Base-by-base conservation (phyloP, 1,140 invertebrate genomes). In the Drosophila kanapiae region DNA sequence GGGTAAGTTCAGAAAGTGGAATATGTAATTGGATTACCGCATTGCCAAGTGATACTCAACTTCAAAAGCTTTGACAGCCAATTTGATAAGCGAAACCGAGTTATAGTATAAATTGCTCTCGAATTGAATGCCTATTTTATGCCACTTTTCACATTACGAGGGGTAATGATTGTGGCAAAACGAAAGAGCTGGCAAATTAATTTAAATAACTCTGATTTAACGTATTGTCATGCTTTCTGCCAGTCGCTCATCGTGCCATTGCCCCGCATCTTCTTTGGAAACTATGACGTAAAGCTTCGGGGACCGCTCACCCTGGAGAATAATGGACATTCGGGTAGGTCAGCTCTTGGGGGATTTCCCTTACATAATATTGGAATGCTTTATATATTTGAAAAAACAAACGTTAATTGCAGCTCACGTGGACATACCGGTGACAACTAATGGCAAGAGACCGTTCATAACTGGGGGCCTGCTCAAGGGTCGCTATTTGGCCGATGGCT, bases 271-370 rank as follows among this genome's bases (percentile, higher is more conserved):
- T 94, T 95, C 80, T 94, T 95, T 74, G 94, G 95, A 58, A 94
- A 95, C 27, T 96, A 95, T 82, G 95, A 95, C 70, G 94, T 95
- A 82, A 94, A 93, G 31, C 91, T 96, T 0, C 93, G 93, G 16
- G 91, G 91, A 18, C 94, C 95, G 3, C 75, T 96, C 16, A 93
- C 91, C n/a, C 86, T 95, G 43, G 93, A 93, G 11, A 96, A 96
- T 80, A 95, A 95, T 83, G 95, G 95, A 43, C 94, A 96, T 91
- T 95, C 95, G 65, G 95, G 95, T 95, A 92, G 49, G 75, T 69
- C 47, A 14, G 29, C 35, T 35, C n/a, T 49, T 11, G 9, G 23
- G 23, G 23, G 23, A 23, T 43, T 14, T 14, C 9, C 9, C 10
- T 37, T 38, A 56, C 2, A 35, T 56, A 56, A 56, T 27, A 38